A percentile compares a stretch with the other conserved stretches of the same genome.
Evolutionary conservation across 92 coral and sea anemone genomes (phyloP).

Genomic region (Zoanthus gigantus): DNA sequence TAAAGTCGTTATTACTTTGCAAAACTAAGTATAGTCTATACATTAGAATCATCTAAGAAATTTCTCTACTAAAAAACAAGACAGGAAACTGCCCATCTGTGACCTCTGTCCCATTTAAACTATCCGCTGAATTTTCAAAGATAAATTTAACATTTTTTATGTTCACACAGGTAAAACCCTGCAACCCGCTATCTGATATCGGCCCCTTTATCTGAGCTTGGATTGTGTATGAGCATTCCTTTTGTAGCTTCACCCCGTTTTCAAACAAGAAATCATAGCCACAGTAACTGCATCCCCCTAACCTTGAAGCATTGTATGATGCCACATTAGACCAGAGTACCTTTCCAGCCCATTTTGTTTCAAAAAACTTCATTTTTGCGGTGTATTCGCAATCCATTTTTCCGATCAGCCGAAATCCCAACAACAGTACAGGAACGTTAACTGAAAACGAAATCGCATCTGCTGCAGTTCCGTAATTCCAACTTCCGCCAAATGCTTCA

Average conservation of each 20-base stretch:
- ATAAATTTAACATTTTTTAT: not conserved
- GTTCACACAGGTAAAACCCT: not conserved
- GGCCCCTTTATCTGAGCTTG: slow-evolving; percentile 6
- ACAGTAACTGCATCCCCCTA: slow-evolving; percentile 2
- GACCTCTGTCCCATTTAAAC: slow-evolving; percentile 6
- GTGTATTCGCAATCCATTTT: not conserved
- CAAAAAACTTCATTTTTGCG: not conserved
- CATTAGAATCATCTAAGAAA: too few species aligned
- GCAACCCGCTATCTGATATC: not conserved
- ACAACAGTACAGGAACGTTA: not conserved
- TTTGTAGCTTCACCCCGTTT: not conserved
- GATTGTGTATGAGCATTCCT: not conserved
- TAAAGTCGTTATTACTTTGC: not conserved
- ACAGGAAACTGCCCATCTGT: slow-evolving; percentile 17
- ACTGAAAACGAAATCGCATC: slow-evolving; percentile 28
- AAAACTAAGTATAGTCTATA: not conserved
- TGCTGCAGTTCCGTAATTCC: not conserved
- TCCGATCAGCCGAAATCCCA: slow-evolving; percentile 29
- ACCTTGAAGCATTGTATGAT: not conserved
- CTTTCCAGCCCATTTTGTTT: not conserved
- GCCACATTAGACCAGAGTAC: not conserved
- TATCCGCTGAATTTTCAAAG: not conserved
- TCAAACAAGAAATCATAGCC: slow-evolving; percentile 34
- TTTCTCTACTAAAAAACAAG: slow-evolving; percentile 12
- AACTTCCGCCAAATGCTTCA: not conserved